Conservation (phyloP, 2,888 invertebrate genomes). For the Sympetrum striolatum region DNA sequence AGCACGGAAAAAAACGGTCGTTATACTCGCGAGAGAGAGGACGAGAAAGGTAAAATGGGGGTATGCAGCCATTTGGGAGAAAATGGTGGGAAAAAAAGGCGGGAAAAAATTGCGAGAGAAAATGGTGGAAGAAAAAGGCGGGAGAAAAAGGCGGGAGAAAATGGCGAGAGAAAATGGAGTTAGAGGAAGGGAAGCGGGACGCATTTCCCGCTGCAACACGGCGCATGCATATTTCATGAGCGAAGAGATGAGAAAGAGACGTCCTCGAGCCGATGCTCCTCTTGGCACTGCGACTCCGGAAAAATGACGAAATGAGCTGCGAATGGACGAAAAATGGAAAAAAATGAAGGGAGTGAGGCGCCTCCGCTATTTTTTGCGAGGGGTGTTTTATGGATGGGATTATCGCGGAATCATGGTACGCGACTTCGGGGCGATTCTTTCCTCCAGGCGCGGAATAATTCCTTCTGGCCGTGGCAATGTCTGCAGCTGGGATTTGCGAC, state of each 20-base stretch:
- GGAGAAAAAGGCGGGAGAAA: background rate
- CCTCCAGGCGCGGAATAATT: too few relatives aligned
- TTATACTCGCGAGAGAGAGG: too few relatives aligned
- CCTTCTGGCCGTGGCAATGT: too few relatives aligned
- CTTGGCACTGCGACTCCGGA: background rate
- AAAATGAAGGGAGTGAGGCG: background rate
- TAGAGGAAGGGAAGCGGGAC: background rate
- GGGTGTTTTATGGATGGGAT: background rate
- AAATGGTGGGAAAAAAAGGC: background rate
- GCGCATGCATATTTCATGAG: slow-evolving; percentile 32
- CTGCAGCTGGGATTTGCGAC: too few relatives aligned
- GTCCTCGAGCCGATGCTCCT: background rate
- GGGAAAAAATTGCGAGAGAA: too few relatives aligned
- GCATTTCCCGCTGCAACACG: slow-evolving; percentile 29
- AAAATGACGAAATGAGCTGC: background rate
- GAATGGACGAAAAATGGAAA: background rate
- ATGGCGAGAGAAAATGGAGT: background rate
- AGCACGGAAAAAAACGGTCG: background rate
- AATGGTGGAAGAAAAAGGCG: background rate
- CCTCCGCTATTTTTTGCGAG: too few relatives aligned
- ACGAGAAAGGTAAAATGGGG: background rate
- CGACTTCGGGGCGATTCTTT: too few relatives aligned
- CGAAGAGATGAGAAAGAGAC: background rate
- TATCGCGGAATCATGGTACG: too few relatives aligned
- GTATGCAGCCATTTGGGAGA: background rate